These are phyloP conservation scores for Ceratitis capitata DNA, from an alignment of 1,140 invertebrate species.

Conservation along the genomic window DNA sequence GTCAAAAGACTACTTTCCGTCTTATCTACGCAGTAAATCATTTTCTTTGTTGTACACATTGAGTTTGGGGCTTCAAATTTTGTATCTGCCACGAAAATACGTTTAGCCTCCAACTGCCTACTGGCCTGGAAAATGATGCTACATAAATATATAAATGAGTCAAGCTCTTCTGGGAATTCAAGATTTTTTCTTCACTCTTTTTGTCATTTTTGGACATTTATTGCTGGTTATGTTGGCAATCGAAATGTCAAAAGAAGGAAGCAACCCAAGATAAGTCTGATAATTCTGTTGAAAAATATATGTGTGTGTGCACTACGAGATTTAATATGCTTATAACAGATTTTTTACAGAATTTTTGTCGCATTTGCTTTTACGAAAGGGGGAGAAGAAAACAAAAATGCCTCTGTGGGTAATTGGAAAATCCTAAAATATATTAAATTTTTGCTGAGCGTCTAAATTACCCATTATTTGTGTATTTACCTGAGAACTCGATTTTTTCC, in stretches of 20 bases:
- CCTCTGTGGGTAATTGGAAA: too few relatives aligned
- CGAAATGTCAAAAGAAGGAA: background rate
- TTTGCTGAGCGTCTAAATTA: too few relatives aligned
- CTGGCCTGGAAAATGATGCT: background rate
- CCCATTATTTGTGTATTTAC: too few relatives aligned
- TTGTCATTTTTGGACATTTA: background rate
- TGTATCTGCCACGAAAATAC: too few relatives aligned
- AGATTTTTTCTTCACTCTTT: too few relatives aligned
- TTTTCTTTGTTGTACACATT: background rate
- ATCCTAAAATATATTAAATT: too few relatives aligned
- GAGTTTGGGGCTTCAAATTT: too few relatives aligned
- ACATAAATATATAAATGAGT: background rate
- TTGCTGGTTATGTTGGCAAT: background rate
- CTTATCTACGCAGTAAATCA: background rate
- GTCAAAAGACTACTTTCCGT: background rate
- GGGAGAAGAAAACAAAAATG: too few relatives aligned
- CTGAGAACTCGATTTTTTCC: too few relatives aligned
- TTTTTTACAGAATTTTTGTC: background rate
- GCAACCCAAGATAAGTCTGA: background rate
- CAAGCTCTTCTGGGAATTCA: background rate
- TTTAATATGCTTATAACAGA: background rate
- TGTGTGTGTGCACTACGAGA: background rate
- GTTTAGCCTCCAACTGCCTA: too few relatives aligned
- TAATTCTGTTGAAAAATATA: background rate
- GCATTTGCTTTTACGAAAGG: too few relatives aligned